Conservation (phyloP, 2,797 vertebrate genomes). For the Oryzias dopingdopingensis region DNA sequence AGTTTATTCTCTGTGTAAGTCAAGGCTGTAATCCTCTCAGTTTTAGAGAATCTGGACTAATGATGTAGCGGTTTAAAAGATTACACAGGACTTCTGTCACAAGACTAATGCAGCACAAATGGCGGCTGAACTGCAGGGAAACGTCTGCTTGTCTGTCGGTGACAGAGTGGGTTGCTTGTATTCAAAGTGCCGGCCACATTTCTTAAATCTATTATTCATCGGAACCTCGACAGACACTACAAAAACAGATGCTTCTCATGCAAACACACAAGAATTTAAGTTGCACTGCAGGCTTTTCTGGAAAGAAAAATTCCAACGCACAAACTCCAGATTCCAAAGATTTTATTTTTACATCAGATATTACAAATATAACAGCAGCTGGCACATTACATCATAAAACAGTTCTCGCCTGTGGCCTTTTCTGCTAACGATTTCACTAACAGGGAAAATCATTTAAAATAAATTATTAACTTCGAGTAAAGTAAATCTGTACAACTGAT, state of each 20-base stretch:
- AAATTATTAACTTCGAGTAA: no score
- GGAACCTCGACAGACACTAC: constrained; percentile 15
- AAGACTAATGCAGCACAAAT: constrained; percentile 39
- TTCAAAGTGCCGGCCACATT: constrained; percentile 27
- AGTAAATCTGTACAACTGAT: no score
- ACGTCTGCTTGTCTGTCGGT: constrained; percentile 2
- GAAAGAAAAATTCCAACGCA: constrained; percentile 23
- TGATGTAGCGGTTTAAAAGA: constrained; percentile 57
- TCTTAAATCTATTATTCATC: constrained; percentile 45
- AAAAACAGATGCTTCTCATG: constrained; percentile 20
- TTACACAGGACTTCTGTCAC: constrained; percentile 41
- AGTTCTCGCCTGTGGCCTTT: background rate
- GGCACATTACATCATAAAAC: background rate
- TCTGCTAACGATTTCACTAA: constrained; percentile 2
- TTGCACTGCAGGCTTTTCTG: constrained; percentile 4
- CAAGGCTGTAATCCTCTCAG: constrained; percentile 42
- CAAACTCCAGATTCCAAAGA: constrained; percentile 14
- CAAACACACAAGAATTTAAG: constrained; percentile 27
- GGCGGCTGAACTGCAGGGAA: constrained; percentile 15
- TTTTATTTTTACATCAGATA: constrained; percentile 25
- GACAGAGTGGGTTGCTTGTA: constrained; percentile 15
- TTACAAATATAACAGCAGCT: background rate
- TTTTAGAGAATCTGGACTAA: constrained; percentile 47
- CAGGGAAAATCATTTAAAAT: background rate
- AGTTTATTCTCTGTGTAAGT: constrained; percentile 26